phyloP scores from a whole-genome alignment of 2,797 vertebrate species.

The Podarcis lilfordi region DNA sequence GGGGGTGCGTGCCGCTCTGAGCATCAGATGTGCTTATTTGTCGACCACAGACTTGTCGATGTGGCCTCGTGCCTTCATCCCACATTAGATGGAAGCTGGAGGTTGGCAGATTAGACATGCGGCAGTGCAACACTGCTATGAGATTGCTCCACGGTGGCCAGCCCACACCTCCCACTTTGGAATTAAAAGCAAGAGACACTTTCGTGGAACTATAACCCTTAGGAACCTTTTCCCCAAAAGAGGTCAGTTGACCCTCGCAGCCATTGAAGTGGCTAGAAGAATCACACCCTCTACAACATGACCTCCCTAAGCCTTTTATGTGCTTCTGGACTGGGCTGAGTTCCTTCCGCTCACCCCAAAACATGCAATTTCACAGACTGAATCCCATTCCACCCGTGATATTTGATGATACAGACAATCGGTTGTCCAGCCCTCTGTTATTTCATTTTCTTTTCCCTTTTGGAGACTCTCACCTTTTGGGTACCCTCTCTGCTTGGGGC shows the following conservation, averaged over 20 bases:
- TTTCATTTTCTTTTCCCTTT: not conserved
- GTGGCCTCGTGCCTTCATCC: not conserved
- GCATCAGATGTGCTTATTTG: not conserved
- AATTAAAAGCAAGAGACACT: not conserved
- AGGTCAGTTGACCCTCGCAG: not conserved
- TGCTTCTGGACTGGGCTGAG: not conserved
- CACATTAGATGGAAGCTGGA: not conserved
- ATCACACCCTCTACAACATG: not conserved
- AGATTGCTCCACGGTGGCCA: not conserved
- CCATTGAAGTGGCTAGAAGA: not conserved
- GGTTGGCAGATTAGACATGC: not conserved
- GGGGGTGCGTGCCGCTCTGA: not conserved
- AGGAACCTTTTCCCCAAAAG: not conserved
- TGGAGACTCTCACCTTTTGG: not conserved
- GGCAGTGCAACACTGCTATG: too few relatives aligned
- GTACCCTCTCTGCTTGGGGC: not conserved
- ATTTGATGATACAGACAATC: not conserved
- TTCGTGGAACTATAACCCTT: not conserved
- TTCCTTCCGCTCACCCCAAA: not conserved
- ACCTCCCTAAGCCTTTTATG: not conserved
- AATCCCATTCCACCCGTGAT: not conserved
- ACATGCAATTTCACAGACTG: not conserved
- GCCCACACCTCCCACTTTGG: not conserved
- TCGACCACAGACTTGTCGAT: too few relatives aligned
- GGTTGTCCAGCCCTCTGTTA: not conserved